Base-by-base conservation (phyloP, 2,888 invertebrate species). In the Hypomecis atomaria region DNA sequence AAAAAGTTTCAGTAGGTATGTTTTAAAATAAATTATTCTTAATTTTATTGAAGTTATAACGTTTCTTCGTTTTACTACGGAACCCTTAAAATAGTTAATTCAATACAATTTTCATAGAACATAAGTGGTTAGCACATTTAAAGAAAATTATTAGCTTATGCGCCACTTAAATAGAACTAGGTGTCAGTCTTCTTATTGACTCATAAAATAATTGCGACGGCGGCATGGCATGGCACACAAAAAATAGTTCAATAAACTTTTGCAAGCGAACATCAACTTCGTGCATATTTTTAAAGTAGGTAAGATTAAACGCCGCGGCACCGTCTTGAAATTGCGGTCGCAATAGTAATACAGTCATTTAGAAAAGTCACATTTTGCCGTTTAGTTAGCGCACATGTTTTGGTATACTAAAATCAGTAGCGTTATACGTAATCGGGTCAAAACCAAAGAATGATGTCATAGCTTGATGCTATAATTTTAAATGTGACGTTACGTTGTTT, bases 401-500 rank as follows among this genome's bases (percentile, higher is more conserved):
- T 81, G 75, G 71, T 75, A 53, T 70, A 53, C 70, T 61, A 7
- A 70, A 85, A 75, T 82, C 70, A 57, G 72, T 63, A 56, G 84
- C 53, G 23, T 85, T 78, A 65, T 70, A 73, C 70, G 77, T 85
- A 90, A 87, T 86, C 86, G 79, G 89, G 89, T 86, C 85, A 81
- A 72, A 72, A 71, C 70, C 69, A 66, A 61, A 58, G 57, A 71
- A 85, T 92, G 92, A 91, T 90, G 89, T 92, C 91, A 91, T 88
- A 82, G 71, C 70, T 74, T 77, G 79, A 75, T 72, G 77, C 77
- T 83, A 76, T 87, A 89, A 90, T 88, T 90, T 90, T 90, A 90
- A 87, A 86, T 80, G 88, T 91, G 90, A 92, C 90, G 90, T 86
- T 74, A 72, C 75, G 71, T 71, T 80, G 76, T 80, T 85, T 84